Conservation (phyloP, 92 coral and sea anemone species). For the Parazoanthus darwini region DNA sequence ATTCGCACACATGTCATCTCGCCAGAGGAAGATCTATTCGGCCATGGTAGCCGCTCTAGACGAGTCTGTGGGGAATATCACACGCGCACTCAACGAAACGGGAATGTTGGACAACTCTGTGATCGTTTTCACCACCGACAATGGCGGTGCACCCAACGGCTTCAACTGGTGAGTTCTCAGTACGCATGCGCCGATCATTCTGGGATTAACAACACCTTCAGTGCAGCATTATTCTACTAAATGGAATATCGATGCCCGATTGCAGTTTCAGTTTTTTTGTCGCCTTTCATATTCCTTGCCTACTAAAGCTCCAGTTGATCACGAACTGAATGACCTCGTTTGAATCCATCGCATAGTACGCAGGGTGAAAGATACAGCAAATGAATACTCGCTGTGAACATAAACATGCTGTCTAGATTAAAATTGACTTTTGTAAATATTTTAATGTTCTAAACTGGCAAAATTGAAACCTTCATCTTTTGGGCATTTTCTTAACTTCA, state of each 20-base stretch:
- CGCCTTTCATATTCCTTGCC: too few species aligned
- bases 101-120: conserved; percentile 90
- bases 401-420: too few species aligned
- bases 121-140: conserved; percentile 91
- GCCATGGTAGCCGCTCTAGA: conserved; percentile 94
- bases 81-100: conserved; percentile 73
- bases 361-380: too few species aligned
- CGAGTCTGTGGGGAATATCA: conserved; percentile 86
- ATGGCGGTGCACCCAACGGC: conserved; percentile 98
- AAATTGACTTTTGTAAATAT: too few species aligned
- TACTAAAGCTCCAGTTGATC: too few species aligned
- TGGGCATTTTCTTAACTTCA: too few species aligned
- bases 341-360: too few species aligned
- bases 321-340: too few species aligned
- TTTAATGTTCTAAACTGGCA: too few species aligned
- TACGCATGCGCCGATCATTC: background rate
- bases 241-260: background rate
- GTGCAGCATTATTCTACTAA: background rate
- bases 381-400: too few species aligned
- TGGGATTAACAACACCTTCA: background rate
- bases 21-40: conserved; percentile 71
- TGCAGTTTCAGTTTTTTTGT: too few species aligned
- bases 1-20: conserved; percentile 65
- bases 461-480: too few species aligned
- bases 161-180: conserved; percentile 75